These are phyloP conservation scores for Mimas tiliae DNA, from an alignment of 2,888 invertebrate genomes.

Conservation along the genomic window DNA sequence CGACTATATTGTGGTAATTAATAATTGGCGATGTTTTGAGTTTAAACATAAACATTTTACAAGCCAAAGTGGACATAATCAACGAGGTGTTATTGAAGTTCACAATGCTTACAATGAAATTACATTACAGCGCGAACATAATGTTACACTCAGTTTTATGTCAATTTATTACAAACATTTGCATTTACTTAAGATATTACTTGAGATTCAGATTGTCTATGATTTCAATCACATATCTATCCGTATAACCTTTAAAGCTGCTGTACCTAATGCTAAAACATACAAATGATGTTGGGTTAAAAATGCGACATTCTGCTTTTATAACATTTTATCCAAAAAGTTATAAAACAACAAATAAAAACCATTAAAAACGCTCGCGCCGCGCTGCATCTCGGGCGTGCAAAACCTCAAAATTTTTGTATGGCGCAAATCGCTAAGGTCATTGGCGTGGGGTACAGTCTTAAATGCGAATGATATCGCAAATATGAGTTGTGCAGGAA, in stretches of 20 bases:
- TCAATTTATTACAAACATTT: not conserved
- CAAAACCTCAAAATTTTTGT: too few relatives aligned
- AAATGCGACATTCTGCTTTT: too few relatives aligned
- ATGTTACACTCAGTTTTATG: not conserved
- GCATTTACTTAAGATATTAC: too few relatives aligned
- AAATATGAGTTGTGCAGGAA: not conserved
- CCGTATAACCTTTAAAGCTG: not conserved
- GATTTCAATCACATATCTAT: not conserved
- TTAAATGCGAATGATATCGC: not conserved
- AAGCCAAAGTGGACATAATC: not conserved
- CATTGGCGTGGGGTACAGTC: too few relatives aligned
- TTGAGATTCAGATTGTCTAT: too few relatives aligned
- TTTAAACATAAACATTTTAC: constrained; percentile 2
- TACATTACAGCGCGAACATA: not conserved
- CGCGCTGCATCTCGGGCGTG: too few relatives aligned
- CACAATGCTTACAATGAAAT: not conserved
- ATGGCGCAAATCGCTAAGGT: too few relatives aligned
- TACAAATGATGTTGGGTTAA: too few relatives aligned
- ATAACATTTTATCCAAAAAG: too few relatives aligned
- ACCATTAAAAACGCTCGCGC: too few relatives aligned
- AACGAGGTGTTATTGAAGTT: not conserved
- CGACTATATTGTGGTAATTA: constrained; percentile 10
- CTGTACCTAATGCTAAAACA: too few relatives aligned
- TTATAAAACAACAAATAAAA: too few relatives aligned
- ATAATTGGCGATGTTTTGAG: constrained; percentile 11